These are phyloP conservation scores for Martes martes DNA, from an alignment of 2,113 vertebrate genomes.

Conservation along the genomic window DNA sequence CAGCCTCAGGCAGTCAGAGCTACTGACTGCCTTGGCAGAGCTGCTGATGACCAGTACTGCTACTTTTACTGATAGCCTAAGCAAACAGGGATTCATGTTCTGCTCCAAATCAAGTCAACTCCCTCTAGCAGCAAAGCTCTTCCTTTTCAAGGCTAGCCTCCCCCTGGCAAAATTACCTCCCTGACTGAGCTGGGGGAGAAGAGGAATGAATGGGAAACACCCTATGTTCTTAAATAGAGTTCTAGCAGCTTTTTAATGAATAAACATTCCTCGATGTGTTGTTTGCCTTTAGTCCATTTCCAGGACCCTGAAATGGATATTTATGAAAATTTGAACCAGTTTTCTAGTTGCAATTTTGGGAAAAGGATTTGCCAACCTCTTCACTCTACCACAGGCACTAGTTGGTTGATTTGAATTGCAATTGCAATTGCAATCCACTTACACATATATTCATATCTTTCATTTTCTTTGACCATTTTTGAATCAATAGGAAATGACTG, in stretches of 20 bases:
- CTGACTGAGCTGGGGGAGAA: background rate
- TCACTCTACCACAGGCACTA: background rate
- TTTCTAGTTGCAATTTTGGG: background rate
- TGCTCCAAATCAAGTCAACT: background rate
- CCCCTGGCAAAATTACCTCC: background rate
- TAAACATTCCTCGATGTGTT: background rate
- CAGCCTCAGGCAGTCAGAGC: background rate
- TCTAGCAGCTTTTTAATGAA: background rate
- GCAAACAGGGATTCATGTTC: background rate
- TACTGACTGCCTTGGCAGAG: background rate
- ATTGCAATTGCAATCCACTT: background rate
- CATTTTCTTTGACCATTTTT: slow-evolving; percentile 6
- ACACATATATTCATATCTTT: background rate
- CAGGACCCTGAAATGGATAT: background rate
- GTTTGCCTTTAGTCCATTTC: background rate
- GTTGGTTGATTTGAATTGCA: background rate
- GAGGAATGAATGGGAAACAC: background rate
- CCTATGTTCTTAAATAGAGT: background rate
- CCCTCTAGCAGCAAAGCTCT: background rate
- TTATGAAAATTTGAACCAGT: background rate
- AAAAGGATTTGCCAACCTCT: background rate
- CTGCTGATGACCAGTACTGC: background rate
- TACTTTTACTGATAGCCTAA: background rate
- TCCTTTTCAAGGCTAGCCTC: background rate
- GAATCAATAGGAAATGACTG: background rate